Conservation (phyloP, 2,113 vertebrate genomes). For the Bubalus kerabau region DNA sequence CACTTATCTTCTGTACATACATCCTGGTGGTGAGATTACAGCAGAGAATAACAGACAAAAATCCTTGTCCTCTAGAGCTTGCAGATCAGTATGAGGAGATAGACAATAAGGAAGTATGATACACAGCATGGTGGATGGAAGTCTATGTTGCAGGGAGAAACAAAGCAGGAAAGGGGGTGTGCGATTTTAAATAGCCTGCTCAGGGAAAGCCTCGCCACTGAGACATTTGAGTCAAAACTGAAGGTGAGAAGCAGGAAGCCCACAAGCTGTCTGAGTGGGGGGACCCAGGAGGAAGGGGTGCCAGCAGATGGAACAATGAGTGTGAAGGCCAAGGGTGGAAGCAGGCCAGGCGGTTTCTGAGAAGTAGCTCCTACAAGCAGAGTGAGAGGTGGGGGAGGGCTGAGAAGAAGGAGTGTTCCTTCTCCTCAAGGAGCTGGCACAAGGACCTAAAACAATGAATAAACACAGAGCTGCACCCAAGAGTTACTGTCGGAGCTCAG, state of each 20-base stretch:
- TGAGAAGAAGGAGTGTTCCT: not conserved
- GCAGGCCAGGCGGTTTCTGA: not conserved
- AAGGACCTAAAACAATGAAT: not conserved
- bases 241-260: not conserved
- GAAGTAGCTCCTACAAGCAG: not conserved
- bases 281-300: no score
- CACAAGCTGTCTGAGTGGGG: not conserved
- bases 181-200: not conserved
- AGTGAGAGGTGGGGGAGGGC: not conserved
- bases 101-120: not conserved
- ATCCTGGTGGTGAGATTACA: not conserved
- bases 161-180: not conserved
- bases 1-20: not conserved
- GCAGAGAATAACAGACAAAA: not conserved
- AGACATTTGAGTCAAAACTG: not conserved
- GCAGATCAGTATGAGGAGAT: not conserved
- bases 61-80: not conserved
- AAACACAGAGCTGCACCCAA: not conserved
- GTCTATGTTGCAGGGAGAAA: not conserved
- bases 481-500: not conserved
- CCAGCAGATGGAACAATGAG: not conserved
- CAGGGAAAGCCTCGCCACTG: not conserved
- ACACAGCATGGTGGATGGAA: accelerated
- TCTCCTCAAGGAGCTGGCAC: not conserved
- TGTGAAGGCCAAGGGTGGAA: not conserved